Base-by-base conservation (phyloP, 2,888 invertebrate genomes). In the Amblyjoppa proteus region DNA sequence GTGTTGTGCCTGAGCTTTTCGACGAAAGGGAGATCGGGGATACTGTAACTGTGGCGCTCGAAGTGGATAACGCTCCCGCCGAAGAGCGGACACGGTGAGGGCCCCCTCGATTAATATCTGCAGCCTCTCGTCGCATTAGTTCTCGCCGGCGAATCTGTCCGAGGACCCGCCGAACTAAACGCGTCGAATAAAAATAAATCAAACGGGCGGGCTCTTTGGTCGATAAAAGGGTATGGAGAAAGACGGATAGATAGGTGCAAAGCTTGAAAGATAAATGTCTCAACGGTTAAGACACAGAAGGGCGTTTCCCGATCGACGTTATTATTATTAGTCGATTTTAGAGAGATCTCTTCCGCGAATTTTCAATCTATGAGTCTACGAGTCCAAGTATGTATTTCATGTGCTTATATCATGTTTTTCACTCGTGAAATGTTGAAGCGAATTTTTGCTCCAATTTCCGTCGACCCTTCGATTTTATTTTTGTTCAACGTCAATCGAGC, bases 1-100 rank as follows among this genome's bases (percentile, higher is more conserved):
- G 25, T 61, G 71, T 73, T 66, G 77, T 69, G 77, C 84, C 73
- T 84, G 84, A 84, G 81, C 81, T 84, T 84, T 84, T 78, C 77
- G 74, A 78, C 69, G 53, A 61, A 71, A 81, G 74, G 68, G 69
- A 68, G 81, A 78, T 84, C 81, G 69, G 78, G 84, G 74, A 81
- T 84, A 58, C 70, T 41, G 20, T 11, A 53, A 51, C 61, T 25
- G 28, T 4, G 58, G 58, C 16, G 7, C 28, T 76, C 76, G 51
- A 66, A 64, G 45, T 75, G 64, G 31, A 34, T 25, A 51, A 49
- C 53, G 3, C 74, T 61, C 45, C 64, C 34, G 56, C 75, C 71
- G 34, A 38, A 66, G 66, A 61, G 64, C 64, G 76, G 74, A 74
- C 53, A 61, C 77, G 28, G 11, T 13, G 28, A 58, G 69, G 77